A percentile compares a stretch with the other conserved stretches of the same genome.
These are phyloP conservation scores for Saturnia pavonia DNA, from an alignment of 2,888 invertebrate genomes.

Conservation along the genomic window DNA sequence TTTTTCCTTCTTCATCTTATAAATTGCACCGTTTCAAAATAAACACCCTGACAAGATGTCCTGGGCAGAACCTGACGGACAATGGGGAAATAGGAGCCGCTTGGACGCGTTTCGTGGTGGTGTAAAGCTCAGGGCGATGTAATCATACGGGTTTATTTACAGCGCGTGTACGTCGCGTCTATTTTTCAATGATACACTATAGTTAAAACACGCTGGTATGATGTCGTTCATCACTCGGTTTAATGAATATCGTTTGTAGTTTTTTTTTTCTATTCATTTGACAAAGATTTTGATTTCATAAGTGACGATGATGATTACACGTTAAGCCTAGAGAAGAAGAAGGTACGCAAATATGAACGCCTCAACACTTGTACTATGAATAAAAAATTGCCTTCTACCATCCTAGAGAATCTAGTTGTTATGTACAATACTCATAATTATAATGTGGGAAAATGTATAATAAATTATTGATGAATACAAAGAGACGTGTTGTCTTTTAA, in stretches of 20 bases:
- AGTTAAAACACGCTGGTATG: neutral
- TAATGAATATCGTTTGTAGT: neutral
- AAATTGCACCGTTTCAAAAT: slow-evolving; percentile 23
- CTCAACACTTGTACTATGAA: too few relatives aligned
- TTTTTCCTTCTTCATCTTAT: neutral
- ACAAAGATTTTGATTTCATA: neutral
- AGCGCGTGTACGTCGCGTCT: neutral
- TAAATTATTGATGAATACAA: too few relatives aligned
- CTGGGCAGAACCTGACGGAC: slow-evolving; percentile 64
- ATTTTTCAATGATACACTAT: neutral
- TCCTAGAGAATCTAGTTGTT: too few relatives aligned
- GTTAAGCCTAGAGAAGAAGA: too few relatives aligned
- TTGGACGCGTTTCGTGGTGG: slow-evolving; percentile 48
- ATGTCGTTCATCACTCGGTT: neutral
- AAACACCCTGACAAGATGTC: slow-evolving; percentile 51
- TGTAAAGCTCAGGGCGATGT: slow-evolving; percentile 41
- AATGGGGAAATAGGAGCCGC: slow-evolving; percentile 55
- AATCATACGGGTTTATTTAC: slow-evolving; percentile 33
- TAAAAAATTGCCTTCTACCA: too few relatives aligned
- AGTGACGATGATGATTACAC: neutral
- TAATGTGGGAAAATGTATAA: too few relatives aligned
- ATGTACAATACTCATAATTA: too few relatives aligned
- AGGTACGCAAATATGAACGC: too few relatives aligned
- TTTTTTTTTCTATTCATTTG: neutral
- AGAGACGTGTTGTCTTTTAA: too few relatives aligned